A percentile compares a stretch with the other conserved stretches of the same genome.
phyloP scores from a whole-genome alignment of 2,888 invertebrate species.

The Syrphus vitripennis region DNA sequence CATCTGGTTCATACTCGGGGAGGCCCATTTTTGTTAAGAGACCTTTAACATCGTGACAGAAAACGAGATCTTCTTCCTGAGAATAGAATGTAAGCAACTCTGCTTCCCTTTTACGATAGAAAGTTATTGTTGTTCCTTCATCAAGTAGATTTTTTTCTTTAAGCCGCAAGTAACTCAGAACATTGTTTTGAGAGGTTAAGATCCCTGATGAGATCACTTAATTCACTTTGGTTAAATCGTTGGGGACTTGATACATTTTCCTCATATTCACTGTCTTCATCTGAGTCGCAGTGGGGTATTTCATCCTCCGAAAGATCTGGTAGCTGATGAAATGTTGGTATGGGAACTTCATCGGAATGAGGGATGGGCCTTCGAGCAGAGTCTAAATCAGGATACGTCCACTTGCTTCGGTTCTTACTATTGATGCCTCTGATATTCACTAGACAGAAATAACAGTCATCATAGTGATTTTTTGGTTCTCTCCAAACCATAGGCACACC shows the following conservation, averaged over 20 bases:
- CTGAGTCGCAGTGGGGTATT: not conserved
- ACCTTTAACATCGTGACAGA: too few species aligned
- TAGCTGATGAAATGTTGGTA: not conserved
- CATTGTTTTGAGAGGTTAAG: slow-evolving; percentile 1
- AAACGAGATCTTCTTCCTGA: too few species aligned
- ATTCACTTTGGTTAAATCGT: not conserved
- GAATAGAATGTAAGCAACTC: too few species aligned
- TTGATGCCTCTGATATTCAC: not conserved
- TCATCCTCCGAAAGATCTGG: not conserved
- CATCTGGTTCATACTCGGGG: too few species aligned
- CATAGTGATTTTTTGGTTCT: not conserved
- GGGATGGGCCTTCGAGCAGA: not conserved
- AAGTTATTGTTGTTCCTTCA: too few species aligned
- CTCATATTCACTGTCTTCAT: not conserved
- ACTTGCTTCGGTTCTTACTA: not conserved
- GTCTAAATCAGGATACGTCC: not conserved
- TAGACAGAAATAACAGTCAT: not conserved
- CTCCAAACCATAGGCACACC: not conserved
- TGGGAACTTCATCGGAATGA: not conserved
- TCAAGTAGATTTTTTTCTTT: too few species aligned
- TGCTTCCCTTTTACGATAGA: too few species aligned
- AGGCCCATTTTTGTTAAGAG: too few species aligned
- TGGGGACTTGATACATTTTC: not conserved
- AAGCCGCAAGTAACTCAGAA: too few species aligned
- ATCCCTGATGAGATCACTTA: slow-evolving; percentile 4